Evolutionary conservation across 2,797 vertebrate genomes (phyloP), one percentile per base, ranked within the genome.

Genomic region (Myotis planiceps): DNA sequence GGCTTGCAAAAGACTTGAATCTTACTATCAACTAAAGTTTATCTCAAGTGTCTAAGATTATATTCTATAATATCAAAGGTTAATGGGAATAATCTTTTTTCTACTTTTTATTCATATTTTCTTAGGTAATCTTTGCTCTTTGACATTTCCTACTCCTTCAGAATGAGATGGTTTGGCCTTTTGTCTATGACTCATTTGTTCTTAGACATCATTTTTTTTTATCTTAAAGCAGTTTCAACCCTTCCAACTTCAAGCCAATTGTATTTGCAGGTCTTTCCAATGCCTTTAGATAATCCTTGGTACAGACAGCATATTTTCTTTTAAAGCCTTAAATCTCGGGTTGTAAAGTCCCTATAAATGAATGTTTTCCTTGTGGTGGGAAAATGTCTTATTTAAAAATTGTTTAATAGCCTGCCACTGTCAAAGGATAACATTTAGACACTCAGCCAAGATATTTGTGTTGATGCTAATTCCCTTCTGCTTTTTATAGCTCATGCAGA

Each of bases 311-410:
- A 29, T 2, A 8, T 96, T 96, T 96, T 91, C 88, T 72, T 27
- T 88, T 92, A 78, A 88, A 92, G 19, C 29, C 79, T 8, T 21
- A 92, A 96, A 97, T 94, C 63, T 90, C 1, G 23, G 74, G 45
- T 86, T 0, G 0, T 86, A 76, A 71, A 85, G 90, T 89, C 55
- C 88, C 75, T 58, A 60, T 55, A 81, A 91, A 87, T 89, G 84
- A 71, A 4, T 5, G 10, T 83, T 95, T 93, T 96, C 18, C 88
- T 97, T 92, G 23, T 82, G 69, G 37, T 93, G 90, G 90, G 93
- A 95, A 97, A 96, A 76, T 34, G 66, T 88, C 95, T 78, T 89
- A 90, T 80, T 96, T 72, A 51, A n/a, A 89, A 95, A 92, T 95
- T 94, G 51, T 78, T 96, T 92, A 79, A 68, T 95, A 80, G 68